Conservation (phyloP, 2,888 invertebrate species). For the Tenthredo notha region DNA sequence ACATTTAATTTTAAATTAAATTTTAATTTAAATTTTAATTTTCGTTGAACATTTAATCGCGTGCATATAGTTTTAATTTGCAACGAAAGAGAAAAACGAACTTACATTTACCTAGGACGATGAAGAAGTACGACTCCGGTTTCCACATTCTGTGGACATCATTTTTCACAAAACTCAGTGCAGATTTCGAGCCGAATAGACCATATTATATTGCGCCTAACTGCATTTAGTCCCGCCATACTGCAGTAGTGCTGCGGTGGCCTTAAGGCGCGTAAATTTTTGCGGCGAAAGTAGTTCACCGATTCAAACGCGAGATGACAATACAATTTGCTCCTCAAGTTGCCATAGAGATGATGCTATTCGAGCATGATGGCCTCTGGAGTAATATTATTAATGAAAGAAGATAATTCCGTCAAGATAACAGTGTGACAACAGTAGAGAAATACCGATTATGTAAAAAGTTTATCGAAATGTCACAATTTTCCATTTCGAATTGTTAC, state of each 20-base stretch:
- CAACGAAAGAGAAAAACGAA: neutral
- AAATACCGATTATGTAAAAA: slow-evolving; percentile 12
- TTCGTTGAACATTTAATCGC: too few species aligned
- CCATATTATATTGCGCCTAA: too few species aligned
- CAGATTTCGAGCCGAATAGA: too few species aligned
- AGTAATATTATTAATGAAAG: slow-evolving; percentile 10
- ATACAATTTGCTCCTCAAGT: neutral
- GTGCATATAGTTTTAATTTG: too few species aligned
- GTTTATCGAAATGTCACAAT: slow-evolving; percentile 65
- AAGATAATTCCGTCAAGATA: slow-evolving; percentile 20
- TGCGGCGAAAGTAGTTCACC: neutral
- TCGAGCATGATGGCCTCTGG: slow-evolving; percentile 3
- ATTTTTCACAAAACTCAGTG: neutral
- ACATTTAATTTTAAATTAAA: too few species aligned
- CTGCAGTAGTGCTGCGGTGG: too few species aligned
- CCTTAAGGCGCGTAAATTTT: neutral
- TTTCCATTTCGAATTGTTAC: slow-evolving; percentile 60
- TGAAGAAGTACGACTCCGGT: neutral
- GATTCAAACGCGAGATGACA: neutral
- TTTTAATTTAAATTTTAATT: too few species aligned
- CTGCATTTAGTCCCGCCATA: too few species aligned
- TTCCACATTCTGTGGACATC: neutral
- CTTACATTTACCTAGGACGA: neutral
- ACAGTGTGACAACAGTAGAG: neutral
- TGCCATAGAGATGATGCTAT: slow-evolving; percentile 23